phyloP scores from a whole-genome alignment of 2,888 invertebrate genomes.

The Lepidonotus clava region DNA sequence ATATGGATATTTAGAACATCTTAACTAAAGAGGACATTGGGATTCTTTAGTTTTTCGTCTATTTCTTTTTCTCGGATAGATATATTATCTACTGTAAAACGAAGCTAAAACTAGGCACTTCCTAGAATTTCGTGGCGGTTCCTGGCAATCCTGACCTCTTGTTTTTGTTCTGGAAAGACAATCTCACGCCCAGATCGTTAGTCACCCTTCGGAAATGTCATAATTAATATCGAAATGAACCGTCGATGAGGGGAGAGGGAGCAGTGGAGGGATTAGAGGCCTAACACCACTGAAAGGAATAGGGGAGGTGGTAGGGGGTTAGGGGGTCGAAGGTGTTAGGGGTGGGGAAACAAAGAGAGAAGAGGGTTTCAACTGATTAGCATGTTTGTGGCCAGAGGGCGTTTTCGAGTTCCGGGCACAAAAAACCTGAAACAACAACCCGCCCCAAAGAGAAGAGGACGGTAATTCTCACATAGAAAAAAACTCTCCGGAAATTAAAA shows the following conservation, averaged over 20 bases:
- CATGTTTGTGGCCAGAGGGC: conserved; percentile 33
- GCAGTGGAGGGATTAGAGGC: background rate
- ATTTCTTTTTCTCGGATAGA: no score
- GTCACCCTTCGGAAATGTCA: conserved; percentile 45
- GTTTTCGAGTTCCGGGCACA: background rate
- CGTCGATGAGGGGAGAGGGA: background rate
- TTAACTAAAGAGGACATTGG: no score
- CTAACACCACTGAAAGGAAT: background rate
- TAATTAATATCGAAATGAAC: conserved; percentile 16
- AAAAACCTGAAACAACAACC: conserved; percentile 9
- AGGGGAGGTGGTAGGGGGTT: background rate
- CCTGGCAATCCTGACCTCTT: conserved; percentile 13
- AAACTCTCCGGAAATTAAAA: conserved; percentile 15
- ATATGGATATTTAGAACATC: no score
- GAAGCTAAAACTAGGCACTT: no score
- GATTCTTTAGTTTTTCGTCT: no score
- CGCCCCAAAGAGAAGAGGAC: background rate
- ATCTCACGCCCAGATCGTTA: conserved; percentile 36
- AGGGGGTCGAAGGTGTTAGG: background rate
- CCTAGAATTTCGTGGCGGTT: conserved; percentile 19
- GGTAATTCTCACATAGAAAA: background rate
- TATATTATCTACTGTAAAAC: no score
- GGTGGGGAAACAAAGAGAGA: conserved; percentile 30
- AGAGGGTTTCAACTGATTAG: conserved; percentile 31
- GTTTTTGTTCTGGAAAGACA: conserved; percentile 20